These are phyloP conservation scores for Onychostoma macrolepis DNA, from an alignment of 2,113 vertebrate species.

Conservation along the genomic window DNA sequence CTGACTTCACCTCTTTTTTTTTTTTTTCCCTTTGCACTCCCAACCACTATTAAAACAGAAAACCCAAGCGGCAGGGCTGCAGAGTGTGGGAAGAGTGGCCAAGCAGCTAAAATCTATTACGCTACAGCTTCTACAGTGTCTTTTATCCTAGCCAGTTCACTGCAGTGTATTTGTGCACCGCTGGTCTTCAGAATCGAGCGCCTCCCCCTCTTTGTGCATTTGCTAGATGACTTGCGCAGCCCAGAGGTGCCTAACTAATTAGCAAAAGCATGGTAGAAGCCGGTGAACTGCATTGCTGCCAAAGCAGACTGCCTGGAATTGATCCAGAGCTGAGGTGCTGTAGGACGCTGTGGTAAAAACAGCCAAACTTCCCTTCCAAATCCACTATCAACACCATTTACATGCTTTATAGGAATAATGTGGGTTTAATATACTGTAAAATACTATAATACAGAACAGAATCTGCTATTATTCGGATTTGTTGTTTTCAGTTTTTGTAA, in stretches of 20 bases:
- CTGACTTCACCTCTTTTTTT: constrained; percentile 79
- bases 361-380: not conserved
- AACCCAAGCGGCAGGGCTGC: constrained; percentile 71
- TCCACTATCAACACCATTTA: not conserved
- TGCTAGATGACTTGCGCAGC: constrained; percentile 40
- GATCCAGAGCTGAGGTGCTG: not conserved
- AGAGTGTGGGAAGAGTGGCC: constrained; percentile 76
- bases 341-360: not conserved
- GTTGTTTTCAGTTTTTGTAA: too few species aligned
- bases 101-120: constrained; percentile 81
- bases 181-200: constrained; percentile 36
- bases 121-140: constrained; percentile 60
- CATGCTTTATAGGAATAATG: not conserved
- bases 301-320: constrained; percentile 4
- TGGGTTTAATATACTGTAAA: not conserved
- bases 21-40: not conserved
- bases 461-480: too few species aligned
- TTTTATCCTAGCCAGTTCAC: constrained; percentile 58
- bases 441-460: too few species aligned
- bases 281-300: constrained; percentile 5
- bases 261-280: constrained; percentile 38
- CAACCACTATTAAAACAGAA: constrained; percentile 78
- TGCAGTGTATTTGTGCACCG: constrained; percentile 47
- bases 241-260: constrained; percentile 51
- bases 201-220: constrained; percentile 21